Conservation (phyloP, 2,888 invertebrate genomes). For the Drosophila limbata region DNA sequence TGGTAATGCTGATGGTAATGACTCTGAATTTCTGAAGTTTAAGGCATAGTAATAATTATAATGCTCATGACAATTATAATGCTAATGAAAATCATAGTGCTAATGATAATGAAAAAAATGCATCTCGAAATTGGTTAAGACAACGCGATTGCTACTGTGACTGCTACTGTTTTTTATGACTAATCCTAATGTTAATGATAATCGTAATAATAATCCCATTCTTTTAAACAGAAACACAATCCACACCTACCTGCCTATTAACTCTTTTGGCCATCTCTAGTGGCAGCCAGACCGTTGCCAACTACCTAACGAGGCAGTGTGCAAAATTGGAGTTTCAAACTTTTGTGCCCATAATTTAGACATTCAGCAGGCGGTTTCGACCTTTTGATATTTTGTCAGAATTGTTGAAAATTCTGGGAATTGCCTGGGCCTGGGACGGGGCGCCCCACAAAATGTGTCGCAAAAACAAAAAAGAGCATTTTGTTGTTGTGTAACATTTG, state of each 20-base stretch:
- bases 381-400: constrained; percentile 60
- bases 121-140: too few species aligned
- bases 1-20: neutral
- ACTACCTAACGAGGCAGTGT: constrained; percentile 52
- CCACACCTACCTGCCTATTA: constrained; percentile 15
- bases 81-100: neutral
- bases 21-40: too few species aligned
- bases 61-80: too few species aligned
- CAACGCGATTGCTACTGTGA: too few species aligned
- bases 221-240: neutral
- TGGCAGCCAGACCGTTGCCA: constrained; percentile 15
- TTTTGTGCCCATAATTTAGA: constrained; percentile 73
- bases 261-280: constrained; percentile 38
- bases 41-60: neutral
- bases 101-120: neutral
- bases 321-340: constrained; percentile 38
- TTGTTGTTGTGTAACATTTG: constrained; percentile 57
- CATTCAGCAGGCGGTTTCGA: constrained; percentile 68
- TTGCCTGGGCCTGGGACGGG: constrained; percentile 16
- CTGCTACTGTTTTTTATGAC: too few species aligned
- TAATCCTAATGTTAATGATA: neutral
- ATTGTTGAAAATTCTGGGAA: constrained; percentile 56
- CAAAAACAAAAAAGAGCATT: constrained; percentile 26
- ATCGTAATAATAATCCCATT: neutral
- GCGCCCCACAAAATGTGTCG: constrained; percentile 70